Conservation (phyloP, 1,140 invertebrate species). For the Kradibia gibbosae region DNA sequence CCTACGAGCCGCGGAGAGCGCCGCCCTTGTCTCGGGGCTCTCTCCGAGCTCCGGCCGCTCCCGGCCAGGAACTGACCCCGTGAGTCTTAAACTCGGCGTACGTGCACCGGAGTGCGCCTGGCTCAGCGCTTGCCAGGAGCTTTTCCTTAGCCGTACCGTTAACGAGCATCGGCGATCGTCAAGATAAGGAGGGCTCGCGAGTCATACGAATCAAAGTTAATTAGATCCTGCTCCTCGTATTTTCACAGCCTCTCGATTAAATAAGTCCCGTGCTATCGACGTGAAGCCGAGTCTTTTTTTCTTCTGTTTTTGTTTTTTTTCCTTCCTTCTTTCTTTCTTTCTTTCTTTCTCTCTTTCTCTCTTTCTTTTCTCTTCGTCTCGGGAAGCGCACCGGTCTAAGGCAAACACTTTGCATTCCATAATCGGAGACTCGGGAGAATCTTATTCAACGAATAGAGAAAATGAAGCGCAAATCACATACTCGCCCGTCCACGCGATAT, state of each 20-base stretch:
- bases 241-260: background rate
- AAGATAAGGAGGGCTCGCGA: background rate
- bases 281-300: background rate
- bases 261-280: background rate
- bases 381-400: background rate
- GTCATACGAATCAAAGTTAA: background rate
- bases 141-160: too few relatives aligned
- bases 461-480: background rate
- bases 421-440: background rate
- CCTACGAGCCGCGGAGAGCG: too few relatives aligned
- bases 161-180: background rate
- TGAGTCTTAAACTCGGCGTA: too few relatives aligned
- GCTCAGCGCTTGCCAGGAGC: too few relatives aligned
- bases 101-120: too few relatives aligned
- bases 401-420: slow-evolving; percentile 5
- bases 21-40: background rate
- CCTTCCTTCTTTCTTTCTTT: too few relatives aligned
- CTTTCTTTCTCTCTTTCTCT: too few relatives aligned
- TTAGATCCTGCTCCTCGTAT: background rate
- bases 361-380: too few relatives aligned
- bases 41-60: too few relatives aligned
- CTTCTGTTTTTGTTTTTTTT: too few relatives aligned
- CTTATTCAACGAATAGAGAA: background rate
- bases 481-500: background rate
- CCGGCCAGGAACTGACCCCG: too few relatives aligned